Base-by-base conservation (phyloP, 2,113 vertebrate genomes). In the Stictonetta naevosa region DNA sequence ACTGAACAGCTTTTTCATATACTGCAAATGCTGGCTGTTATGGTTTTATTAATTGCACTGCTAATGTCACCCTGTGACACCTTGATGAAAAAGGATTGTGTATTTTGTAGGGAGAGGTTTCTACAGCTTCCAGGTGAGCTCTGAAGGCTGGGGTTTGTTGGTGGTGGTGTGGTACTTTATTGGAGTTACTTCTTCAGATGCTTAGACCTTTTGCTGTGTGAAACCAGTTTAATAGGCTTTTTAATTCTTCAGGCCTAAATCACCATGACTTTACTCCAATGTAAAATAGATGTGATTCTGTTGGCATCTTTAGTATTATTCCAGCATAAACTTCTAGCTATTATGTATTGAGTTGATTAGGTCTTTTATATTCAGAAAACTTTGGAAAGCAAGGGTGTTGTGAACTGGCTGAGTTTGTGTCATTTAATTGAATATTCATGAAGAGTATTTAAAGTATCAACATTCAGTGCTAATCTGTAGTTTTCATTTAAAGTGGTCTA, bases 41-140 rank as follows among this genome's bases (percentile, higher is more conserved):
- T 16, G 46, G 33, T 95, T 96, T 91, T 75, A 53, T 93, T 97
- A 96, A 94, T 66, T 96, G n/a, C 44, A 86, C 3, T 21, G 42
- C 71, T 93, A 93, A 82, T 92, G 84, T 87, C 33, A 79, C 38
- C 18, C 56, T 63, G 16, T 21, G 58, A 23, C n/a, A 69, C 34
- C 13, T 40, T 69, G 13, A 22, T 36, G 62, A 33, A 46, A 79
- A 94, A 38, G 33, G 23, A 28, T 8, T 62, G 11, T 56, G 4
- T 48, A 59, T 21, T 90, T 34, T 46, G 48, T 7, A 55, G 59
- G 28, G n/a, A 92, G 36, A 83, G 20, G 6, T 26, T 76, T 84
- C 76, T 71, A 52, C 80, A 77, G 11, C 9, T 91, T 93, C n/a
- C 50, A 40, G 55, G 19, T 55, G 52, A 86, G 66, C 21, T 63